phyloP scores from a whole-genome alignment of 2,888 invertebrate species.

The Drosophila nigricruria region DNA sequence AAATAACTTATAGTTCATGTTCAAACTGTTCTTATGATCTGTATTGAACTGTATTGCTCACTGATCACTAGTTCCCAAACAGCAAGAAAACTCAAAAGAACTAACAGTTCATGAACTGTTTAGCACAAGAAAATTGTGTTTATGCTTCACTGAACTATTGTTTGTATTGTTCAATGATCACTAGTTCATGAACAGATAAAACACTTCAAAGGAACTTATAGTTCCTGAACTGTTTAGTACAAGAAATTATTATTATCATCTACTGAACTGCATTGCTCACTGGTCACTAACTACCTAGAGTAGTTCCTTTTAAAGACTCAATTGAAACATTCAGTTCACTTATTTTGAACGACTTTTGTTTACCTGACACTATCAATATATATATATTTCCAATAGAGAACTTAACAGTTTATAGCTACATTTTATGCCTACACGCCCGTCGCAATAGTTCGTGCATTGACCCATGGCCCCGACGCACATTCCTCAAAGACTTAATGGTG shows the following conservation, averaged over 20 bases:
- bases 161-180: not conserved
- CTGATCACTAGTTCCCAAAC: not conserved
- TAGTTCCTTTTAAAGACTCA: not conserved
- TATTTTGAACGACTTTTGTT: not conserved
- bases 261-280: not conserved
- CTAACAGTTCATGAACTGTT: not conserved
- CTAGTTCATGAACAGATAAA: not conserved
- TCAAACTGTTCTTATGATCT: no score
- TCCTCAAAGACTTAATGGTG: conserved; percentile 30
- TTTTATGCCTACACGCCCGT: not conserved
- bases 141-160: not conserved
- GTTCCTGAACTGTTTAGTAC: not conserved
- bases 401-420: not conserved
- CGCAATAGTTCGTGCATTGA: conserved; percentile 44
- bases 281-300: not conserved
- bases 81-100: not conserved
- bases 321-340: not conserved
- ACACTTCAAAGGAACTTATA: not conserved
- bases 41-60: not conserved
- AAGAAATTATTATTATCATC: not conserved
- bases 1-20: no score
- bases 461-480: conserved; percentile 26
- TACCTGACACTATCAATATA: not conserved
- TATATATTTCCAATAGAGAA: not conserved
- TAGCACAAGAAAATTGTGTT: not conserved